These are phyloP conservation scores for Thaleichthys pacificus DNA, from an alignment of 2,797 vertebrate species.

Conservation along the genomic window DNA sequence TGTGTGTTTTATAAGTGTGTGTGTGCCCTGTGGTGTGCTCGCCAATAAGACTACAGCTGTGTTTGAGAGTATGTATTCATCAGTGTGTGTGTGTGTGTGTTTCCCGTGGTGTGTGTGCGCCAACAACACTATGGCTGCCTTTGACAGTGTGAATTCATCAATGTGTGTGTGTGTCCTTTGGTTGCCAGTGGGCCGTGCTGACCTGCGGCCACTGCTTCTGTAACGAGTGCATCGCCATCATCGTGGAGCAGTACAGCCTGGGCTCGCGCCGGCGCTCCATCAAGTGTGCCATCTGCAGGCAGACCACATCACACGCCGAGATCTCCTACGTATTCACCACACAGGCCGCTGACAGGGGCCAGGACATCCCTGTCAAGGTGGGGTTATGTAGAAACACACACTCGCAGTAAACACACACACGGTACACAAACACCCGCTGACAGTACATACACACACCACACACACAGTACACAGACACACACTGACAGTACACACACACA, in stretches of 20 bases:
- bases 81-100: too few species aligned
- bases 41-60: too few species aligned
- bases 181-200: slow-evolving; percentile 91
- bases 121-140: too few species aligned
- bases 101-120: too few species aligned
- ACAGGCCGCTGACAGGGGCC: slow-evolving; percentile 82
- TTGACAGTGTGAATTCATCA: background rate
- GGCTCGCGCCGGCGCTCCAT: slow-evolving; percentile 89
- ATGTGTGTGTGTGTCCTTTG: background rate
- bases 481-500: too few species aligned
- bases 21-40: background rate
- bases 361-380: slow-evolving; percentile 95
- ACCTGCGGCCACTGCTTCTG: slow-evolving; percentile 98
- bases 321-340: slow-evolving; percentile 97
- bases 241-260: slow-evolving; percentile 95
- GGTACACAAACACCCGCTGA: too few species aligned
- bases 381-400: slow-evolving; percentile 13
- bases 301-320: slow-evolving; percentile 93
- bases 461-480: too few species aligned
- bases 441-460: background rate
- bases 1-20: background rate
- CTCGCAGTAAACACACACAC: background rate
- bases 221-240: slow-evolving; percentile 94
- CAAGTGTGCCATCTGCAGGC: slow-evolving; percentile 96
- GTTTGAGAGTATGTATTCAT: too few species aligned